Evolutionary conservation across 2,888 invertebrate species (phyloP), one percentile per base, ranked within the genome.

Genomic region (Clanis bilineata): DNA sequence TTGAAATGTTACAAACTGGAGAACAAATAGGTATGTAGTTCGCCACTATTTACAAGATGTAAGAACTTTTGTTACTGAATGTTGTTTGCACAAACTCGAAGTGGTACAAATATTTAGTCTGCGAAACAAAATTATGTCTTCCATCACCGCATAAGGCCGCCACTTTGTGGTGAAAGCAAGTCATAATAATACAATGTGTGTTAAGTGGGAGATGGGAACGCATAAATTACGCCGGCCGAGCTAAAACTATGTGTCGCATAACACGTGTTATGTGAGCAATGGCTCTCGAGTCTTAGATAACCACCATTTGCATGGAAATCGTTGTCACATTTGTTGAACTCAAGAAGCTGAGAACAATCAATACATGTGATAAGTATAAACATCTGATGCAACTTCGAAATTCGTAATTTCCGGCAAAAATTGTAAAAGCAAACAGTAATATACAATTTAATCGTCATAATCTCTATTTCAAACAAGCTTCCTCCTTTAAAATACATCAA

Each of bases 171-270:
- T 61, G 65, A 72, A 68, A 69, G 72, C 66, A 64, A 70, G 65
- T 69, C 69, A 74, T 75, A 71, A 71, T 69, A 66, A 71, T 69
- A 75, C 69, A 75, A 73, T 67, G 76, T 74, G 69, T 65, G 63
- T 63, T 73, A 69, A 72, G 70, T 67, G 67, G 70, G 74, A 68
- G 73, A 74, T 73, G 68, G 64, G 69, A 72, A 65, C 68, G 69
- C 71, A 69, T 73, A 67, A 68, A 74, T 74, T 70, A 73, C 61
- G 64, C 60, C 61, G 64, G 64, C 57, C 65, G 62, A 71, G 66
- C 71, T 72, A 72, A 58, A 51, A 28, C 64, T 59, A 62, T 64
- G 62, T 63, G 59, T 62, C 65, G 64, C 62, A 69, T 70, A 58
- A 51, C 58, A 58, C 39, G 32, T 51, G 58, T 39, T 39, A 58